These are phyloP conservation scores for Mythimna albipuncta DNA, from an alignment of 2,888 invertebrate species.

Conservation along the genomic window DNA sequence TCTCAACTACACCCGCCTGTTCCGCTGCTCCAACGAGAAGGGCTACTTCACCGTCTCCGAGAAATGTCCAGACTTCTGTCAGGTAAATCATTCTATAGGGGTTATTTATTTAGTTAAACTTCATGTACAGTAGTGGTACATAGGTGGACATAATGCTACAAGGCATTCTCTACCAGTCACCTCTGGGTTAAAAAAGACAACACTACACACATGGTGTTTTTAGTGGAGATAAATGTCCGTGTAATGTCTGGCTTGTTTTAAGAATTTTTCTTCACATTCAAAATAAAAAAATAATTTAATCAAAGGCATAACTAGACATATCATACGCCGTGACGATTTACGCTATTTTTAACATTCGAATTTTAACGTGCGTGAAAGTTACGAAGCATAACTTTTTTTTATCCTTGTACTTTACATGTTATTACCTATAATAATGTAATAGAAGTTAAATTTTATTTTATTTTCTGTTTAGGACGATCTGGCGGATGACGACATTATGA, in stretches of 20 bases:
- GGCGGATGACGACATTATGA: constrained; percentile 99
- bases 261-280: background rate
- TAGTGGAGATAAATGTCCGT: background rate
- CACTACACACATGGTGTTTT: too few relatives aligned
- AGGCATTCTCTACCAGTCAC: too few relatives aligned
- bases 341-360: background rate
- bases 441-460: background rate
- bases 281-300: background rate
- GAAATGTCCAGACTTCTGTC: constrained; percentile 99
- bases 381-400: background rate
- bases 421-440: background rate
- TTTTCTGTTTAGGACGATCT: constrained; percentile 95
- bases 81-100: constrained; percentile 89
- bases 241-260: background rate
- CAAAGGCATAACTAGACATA: background rate
- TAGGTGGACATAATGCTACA: too few relatives aligned
- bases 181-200: too few relatives aligned
- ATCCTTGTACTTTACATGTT: background rate
- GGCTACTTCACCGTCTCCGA: constrained; percentile 99
- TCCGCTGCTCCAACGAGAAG: constrained; percentile 99
- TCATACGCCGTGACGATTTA: background rate
- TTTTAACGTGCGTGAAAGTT: background rate
- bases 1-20: constrained; percentile 97
- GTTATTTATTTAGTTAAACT: too few relatives aligned
- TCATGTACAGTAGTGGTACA: too few relatives aligned